Evolutionary conservation across 1,140 invertebrate species (phyloP), one percentile per base, ranked within the genome.

Genomic region (Sycophaga agraensis): DNA sequence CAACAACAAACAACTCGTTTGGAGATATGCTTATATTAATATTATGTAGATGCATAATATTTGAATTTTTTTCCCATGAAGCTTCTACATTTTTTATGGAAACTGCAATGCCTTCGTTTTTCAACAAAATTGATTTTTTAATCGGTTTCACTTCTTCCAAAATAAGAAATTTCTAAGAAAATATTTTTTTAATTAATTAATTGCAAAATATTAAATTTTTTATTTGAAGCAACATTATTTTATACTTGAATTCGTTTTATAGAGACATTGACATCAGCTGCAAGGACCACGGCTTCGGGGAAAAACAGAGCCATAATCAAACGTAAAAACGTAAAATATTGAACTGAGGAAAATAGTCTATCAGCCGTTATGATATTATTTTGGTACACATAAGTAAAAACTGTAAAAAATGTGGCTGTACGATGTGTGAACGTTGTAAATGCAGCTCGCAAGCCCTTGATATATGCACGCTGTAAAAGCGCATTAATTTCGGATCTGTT

Each of bases 251-350:
- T 70, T 31, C 88, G 76, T 61, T 81, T 82, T 5, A 91, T 77
- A 0, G 89, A 89, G 1, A 89, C 85, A 66, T 82, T 76, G 8
- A 85, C 78, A 72, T 89, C 87, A 9, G 84, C 83, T 6, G 80
- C 72, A 28, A 74, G 77, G 16, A 84, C 73, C 14, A 90, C 73
- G 2, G 85, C 88, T 67, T 85, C 69, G 2, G 91, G 91, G 73
- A 88, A 89, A 62, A 87, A 84, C 60, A 91, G 87, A 12, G 88
- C 88, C 78, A 91, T 86, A 17, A 86, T 85, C 2, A 87, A 72
- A 66, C 90, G 86, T n/a, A 92, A 70, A 39, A 87, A 82, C 72
- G 91, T 91, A 70, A 88, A 89, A 66, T 91, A 86, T 55, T 89
- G 85, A 34, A 89, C 86, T 59, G 89, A 81, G 2, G 89, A 87